Evolutionary conservation across 2,888 invertebrate species (phyloP).

Genomic region (Aquatica leii): DNA sequence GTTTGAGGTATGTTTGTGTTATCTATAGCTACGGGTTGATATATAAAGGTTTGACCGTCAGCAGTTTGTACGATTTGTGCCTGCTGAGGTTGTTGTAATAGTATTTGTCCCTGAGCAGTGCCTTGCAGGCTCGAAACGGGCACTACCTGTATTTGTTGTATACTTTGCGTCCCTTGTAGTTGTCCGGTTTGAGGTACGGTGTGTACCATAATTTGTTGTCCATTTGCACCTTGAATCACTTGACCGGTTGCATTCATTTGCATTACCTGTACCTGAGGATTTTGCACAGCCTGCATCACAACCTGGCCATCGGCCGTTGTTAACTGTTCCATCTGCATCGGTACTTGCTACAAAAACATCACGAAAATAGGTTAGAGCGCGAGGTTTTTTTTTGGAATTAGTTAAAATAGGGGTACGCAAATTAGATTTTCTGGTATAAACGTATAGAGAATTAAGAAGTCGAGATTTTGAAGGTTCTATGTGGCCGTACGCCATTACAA

Average conservation of each 20-base stretch:
- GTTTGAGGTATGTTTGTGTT: slow-evolving; percentile 64
- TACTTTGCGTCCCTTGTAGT: slow-evolving; percentile 69
- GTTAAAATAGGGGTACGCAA: slow-evolving; percentile 4
- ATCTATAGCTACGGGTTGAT: slow-evolving; percentile 78
- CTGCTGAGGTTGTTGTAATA: slow-evolving; percentile 70
- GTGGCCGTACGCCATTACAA: slow-evolving; percentile 29
- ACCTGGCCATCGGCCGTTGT: slow-evolving; percentile 69
- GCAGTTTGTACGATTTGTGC: slow-evolving; percentile 89
- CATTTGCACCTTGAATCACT: slow-evolving; percentile 72
- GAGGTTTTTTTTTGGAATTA: slow-evolving; percentile 19
- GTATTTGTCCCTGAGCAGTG: slow-evolving; percentile 65
- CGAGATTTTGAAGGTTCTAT: slow-evolving; percentile 5
- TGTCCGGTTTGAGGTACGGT: slow-evolving; percentile 69
- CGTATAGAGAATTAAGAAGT: too few species aligned
- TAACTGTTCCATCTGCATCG: slow-evolving; percentile 66
- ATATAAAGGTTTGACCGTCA: slow-evolving; percentile 92
- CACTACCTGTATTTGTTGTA: slow-evolving; percentile 78
- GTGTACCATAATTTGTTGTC: slow-evolving; percentile 77
- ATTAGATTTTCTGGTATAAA: too few species aligned
- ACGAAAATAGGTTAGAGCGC: background rate
- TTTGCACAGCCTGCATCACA: slow-evolving; percentile 64
- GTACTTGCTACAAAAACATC: background rate
- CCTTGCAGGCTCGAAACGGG: slow-evolving; percentile 73
- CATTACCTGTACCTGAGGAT: slow-evolving; percentile 69
- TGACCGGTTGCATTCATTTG: slow-evolving; percentile 66